Conservation (phyloP, 2,888 invertebrate species). For the Coleophora deauratella region DNA sequence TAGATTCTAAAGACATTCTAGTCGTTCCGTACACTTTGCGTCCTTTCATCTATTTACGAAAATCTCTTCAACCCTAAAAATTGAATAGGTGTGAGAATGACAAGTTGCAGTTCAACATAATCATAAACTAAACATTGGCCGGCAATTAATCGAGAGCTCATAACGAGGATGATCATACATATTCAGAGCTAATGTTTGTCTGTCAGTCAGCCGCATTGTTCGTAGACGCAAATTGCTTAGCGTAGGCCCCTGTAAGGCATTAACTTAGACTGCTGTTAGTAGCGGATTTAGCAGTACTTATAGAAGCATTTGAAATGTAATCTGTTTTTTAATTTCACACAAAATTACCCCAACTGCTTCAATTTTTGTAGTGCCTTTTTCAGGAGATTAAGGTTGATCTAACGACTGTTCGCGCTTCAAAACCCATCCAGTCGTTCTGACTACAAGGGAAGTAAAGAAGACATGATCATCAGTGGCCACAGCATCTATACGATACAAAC, state of each 20-base stretch:
- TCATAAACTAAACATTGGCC: constrained; percentile 24
- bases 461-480: no score
- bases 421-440: no score
- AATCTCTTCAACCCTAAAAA: constrained; percentile 36
- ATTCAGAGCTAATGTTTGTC: constrained; percentile 48
- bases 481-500: no score
- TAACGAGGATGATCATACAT: constrained; percentile 58
- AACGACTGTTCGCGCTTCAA: no score
- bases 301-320: no score
- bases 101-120: constrained; percentile 37
- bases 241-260: constrained; percentile 37
- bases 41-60: neutral
- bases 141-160: constrained; percentile 51
- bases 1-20: no score
- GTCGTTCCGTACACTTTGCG: no score
- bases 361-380: no score
- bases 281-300: neutral
- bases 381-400: no score
- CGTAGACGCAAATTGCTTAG: constrained; percentile 49
- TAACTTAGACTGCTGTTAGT: neutral
- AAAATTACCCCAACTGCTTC: no score
- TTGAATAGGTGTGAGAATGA: constrained; percentile 58
- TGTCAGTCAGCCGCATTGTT: constrained; percentile 58
- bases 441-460: no score
- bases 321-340: no score